Evolutionary conservation across 2,888 invertebrate genomes (phyloP).

Genomic region (Ormyrus nitidulus): DNA sequence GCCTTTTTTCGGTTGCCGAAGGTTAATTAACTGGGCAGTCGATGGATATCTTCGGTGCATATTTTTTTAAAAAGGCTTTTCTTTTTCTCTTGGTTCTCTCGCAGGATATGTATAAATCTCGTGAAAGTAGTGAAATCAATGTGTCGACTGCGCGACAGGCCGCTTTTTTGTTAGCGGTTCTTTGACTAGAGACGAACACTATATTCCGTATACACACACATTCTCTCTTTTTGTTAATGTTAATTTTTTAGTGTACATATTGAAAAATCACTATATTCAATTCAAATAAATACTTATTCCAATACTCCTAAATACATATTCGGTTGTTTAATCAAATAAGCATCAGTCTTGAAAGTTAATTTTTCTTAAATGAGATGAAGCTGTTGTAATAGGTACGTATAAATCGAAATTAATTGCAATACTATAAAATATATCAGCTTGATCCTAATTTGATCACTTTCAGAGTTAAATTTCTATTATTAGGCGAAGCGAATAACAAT

Average conservation of each 20-base stretch:
- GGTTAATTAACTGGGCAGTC: constrained; percentile 5
- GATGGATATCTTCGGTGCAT: not conserved
- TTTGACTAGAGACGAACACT: constrained; percentile 53
- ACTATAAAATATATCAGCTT: too few relatives aligned
- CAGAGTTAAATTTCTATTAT: too few relatives aligned
- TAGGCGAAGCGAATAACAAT: too few relatives aligned
- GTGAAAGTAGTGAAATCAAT: constrained; percentile 36
- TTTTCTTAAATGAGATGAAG: too few relatives aligned
- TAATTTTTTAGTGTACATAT: too few relatives aligned
- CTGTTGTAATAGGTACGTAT: too few relatives aligned
- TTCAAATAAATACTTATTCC: not conserved
- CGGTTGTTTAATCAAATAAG: too few relatives aligned
- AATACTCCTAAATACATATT: not conserved
- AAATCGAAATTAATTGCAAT: too few relatives aligned
- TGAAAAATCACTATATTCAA: not conserved
- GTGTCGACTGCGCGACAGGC: constrained; percentile 27
- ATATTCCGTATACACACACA: constrained; percentile 15
- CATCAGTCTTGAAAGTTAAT: too few relatives aligned
- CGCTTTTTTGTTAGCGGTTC: constrained; percentile 39
- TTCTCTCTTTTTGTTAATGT: not conserved
- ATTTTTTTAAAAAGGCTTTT: not conserved
- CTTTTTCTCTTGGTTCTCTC: not conserved
- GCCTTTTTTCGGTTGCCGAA: constrained; percentile 5
- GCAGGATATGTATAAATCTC: constrained; percentile 45
- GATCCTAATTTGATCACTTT: too few relatives aligned